Evolutionary conservation across 2,113 vertebrate species (phyloP), one percentile per base, ranked within the genome.

Genomic region (Cariama cristata): DNA sequence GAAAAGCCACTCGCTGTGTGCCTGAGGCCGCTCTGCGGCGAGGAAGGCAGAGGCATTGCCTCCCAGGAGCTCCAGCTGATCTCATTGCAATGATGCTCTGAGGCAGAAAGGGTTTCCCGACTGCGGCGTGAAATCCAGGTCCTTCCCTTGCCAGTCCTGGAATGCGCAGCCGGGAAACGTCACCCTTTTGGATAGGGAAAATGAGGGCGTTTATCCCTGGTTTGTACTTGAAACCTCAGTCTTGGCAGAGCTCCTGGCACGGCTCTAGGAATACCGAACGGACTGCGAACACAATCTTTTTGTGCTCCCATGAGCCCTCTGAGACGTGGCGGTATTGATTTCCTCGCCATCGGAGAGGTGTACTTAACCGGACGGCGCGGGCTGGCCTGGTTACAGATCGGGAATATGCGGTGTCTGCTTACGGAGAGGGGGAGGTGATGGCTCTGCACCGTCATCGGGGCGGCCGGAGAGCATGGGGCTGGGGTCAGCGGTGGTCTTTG

Each of bases 191-290:
- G 53, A 8, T 2, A 8, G 0, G 4, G 81, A 9, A 40, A 69
- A 55, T 1, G 72, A 77, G n/a, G 22, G 59, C 0, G 0, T 50
- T 59, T 10, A 8, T 55, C 85, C 49, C 84, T 38, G 1, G 0
- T 27, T 82, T 59, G 66, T 45, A 40, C 89, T 27, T 9, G 60
- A 12, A 71, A 60, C 49, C 71, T 58, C 0, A 0, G 14, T 13
- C 23, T 21, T 24, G 6, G 74, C 52, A 13, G 32, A 67, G 79
- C 68, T 62, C 11, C 62, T 72, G 44, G 10, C 1, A 4, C 13
- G 42, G 66, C 44, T 21, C 82, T 11, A 47, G 93, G 58, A 49
- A 11, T 1, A 10, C 14, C 0, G 3, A n/a, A 10, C 0, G 1
- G 27, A 7, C 42, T 60, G 80, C 1, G 33, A 76, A 19, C 52